These are phyloP conservation scores for Odontesthes bonariensis DNA, from an alignment of 2,113 vertebrate genomes.

Conservation along the genomic window DNA sequence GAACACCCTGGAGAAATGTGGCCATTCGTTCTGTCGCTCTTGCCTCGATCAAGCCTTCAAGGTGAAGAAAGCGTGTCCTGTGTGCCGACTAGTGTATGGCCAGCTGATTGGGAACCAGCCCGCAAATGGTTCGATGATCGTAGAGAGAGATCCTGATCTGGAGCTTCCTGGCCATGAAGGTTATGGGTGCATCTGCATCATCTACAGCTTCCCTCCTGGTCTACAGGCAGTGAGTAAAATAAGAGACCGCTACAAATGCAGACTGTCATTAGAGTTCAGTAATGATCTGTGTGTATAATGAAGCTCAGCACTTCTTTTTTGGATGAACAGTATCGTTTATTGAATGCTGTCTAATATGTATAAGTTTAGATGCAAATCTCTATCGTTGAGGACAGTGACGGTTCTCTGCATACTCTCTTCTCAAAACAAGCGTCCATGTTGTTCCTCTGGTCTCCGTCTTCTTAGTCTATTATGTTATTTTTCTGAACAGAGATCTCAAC, in stretches of 20 bases:
- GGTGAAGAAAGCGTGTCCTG: constrained; percentile 93
- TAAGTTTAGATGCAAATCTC: too few species aligned
- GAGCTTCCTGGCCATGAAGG: constrained; percentile 93
- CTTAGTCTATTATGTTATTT: too few species aligned
- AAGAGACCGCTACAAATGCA: neutral
- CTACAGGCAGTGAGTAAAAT: constrained; percentile 88
- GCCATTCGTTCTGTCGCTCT: constrained; percentile 91
- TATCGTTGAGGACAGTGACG: too few species aligned
- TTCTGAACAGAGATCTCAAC: too few species aligned
- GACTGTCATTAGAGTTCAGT: neutral
- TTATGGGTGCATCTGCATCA: constrained; percentile 94
- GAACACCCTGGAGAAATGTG: constrained; percentile 91
- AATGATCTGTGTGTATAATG: neutral
- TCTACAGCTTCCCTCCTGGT: constrained; percentile 95
- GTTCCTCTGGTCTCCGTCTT: too few species aligned
- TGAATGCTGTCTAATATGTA: neutral
- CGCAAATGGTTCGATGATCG: constrained; percentile 93
- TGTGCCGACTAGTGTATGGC: constrained; percentile 94
- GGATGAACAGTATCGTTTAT: neutral
- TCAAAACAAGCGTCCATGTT: too few species aligned
- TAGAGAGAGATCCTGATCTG: constrained; percentile 89
- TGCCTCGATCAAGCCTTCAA: constrained; percentile 94
- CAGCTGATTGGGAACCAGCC: constrained; percentile 95
- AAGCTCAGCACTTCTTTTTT: neutral
- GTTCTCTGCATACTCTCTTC: too few species aligned